Conservation (phyloP, 92 coral and sea anemone species). For the Porites lobata region DNA sequence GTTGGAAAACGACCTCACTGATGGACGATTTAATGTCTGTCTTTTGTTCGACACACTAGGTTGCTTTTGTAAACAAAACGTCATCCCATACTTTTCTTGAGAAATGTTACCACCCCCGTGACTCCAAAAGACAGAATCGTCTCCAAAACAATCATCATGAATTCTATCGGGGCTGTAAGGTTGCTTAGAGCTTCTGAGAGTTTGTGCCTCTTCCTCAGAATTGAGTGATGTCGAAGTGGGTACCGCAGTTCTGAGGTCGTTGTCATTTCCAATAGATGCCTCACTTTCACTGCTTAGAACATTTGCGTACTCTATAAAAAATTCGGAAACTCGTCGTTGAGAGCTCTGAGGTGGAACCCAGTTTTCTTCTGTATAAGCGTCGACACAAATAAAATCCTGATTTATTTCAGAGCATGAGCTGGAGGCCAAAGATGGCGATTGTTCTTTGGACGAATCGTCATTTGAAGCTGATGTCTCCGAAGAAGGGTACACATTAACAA, state of each 20-base stretch:
- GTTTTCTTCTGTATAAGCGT: conserved; percentile 57
- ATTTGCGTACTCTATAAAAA: conserved; percentile 38
- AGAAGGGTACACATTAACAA: conserved; percentile 28
- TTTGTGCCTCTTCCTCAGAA: not conserved
- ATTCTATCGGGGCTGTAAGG: conserved; percentile 13
- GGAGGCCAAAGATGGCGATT: conserved; percentile 16
- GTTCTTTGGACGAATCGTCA: conserved; percentile 15
- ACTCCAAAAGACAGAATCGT: conserved; percentile 27
- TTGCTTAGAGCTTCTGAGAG: conserved; percentile 33
- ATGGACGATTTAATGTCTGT: not conserved
- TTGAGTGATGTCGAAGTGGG: not conserved
- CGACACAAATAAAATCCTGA: conserved; percentile 50
- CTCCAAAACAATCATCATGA: conserved; percentile 16
- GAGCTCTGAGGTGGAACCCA: conserved; percentile 18
- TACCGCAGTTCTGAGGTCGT: conserved; percentile 13
- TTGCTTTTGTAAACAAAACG: conserved; percentile 24
- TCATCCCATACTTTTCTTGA: conserved; percentile 3
- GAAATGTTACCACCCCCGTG: not conserved
- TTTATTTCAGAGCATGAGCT: conserved; percentile 45
- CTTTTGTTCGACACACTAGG: conserved; percentile 8
- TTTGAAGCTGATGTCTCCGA: conserved; percentile 23
- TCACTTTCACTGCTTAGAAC: conserved; percentile 40
- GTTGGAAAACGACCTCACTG: conserved; percentile 17
- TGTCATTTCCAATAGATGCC: conserved; percentile 22
- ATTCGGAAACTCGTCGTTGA: conserved; percentile 43